Evolutionary conservation across 2,797 vertebrate species (phyloP).

Genomic region (Brachymystax lenok): DNA sequence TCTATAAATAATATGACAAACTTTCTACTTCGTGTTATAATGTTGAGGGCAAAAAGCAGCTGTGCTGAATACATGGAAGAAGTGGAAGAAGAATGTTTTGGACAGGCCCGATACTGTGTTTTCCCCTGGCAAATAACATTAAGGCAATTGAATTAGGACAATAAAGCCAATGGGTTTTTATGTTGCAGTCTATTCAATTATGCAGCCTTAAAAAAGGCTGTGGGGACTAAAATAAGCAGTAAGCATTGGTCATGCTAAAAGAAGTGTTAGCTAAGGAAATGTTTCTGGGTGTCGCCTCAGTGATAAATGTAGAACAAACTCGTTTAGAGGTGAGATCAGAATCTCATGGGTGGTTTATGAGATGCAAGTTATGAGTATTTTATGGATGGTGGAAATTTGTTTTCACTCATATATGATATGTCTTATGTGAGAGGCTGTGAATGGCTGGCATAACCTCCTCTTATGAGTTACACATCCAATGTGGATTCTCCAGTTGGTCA

Average conservation of each 20-base stretch:
- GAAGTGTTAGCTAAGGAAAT: constrained; percentile 38
- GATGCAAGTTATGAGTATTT: not conserved
- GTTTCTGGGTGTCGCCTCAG: constrained; percentile 25
- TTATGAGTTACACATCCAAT: not conserved
- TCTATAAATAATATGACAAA: not conserved
- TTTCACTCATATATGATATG: not conserved
- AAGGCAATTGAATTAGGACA: constrained; percentile 60
- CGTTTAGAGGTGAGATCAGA: constrained; percentile 25
- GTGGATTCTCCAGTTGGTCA: not conserved
- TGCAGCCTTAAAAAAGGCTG: constrained; percentile 23
- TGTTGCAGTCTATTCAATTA: constrained; percentile 50
- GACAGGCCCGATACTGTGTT: not conserved
- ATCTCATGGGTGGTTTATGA: not conserved
- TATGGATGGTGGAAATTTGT: not conserved
- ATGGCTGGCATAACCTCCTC: not conserved
- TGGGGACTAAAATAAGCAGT: constrained; percentile 37
- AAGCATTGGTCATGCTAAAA: constrained; percentile 21
- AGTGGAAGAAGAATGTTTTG: not conserved
- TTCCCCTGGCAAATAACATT: constrained; percentile 53
- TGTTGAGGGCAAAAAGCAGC: constrained; percentile 27
- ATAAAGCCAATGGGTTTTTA: constrained; percentile 48
- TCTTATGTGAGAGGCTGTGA: not conserved
- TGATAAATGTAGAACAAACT: constrained; percentile 37
- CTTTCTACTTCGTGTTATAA: constrained; percentile 18
- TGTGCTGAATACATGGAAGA: constrained; percentile 16